Percentiles rank a stretch among this genome's conserved stretches.
phyloP scores from a whole-genome alignment of 2,113 vertebrate genomes.

The Sula dactylatra region DNA sequence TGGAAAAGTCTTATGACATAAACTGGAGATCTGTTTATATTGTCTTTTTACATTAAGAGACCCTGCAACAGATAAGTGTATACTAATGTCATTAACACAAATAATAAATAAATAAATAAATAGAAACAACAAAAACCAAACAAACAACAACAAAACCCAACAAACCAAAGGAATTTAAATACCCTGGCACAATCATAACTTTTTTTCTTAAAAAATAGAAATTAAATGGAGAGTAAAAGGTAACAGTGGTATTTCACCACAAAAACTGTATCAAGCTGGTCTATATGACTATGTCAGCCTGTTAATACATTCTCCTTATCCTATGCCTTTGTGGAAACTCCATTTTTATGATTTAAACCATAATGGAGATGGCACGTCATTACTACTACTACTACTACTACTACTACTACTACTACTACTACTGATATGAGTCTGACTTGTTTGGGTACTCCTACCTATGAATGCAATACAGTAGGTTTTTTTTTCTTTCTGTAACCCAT shows the following conservation, averaged over 20 bases:
- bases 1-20: neutral
- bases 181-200: neutral
- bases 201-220: neutral
- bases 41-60: neutral
- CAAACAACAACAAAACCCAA: neutral
- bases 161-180: neutral
- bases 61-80: neutral
- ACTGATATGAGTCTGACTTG: neutral
- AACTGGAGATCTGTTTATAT: neutral
- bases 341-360: neutral
- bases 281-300: neutral
- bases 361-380: neutral
- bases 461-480: neutral
- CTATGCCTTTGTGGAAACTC: neutral
- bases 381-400: neutral
- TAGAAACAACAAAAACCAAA: no score
- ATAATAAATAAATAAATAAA: no score
- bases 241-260: neutral
- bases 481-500: neutral
- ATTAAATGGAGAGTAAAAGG: neutral
- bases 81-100: neutral
- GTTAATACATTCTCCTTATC: neutral
- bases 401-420: neutral
- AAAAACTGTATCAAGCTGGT: neutral
- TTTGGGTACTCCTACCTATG: neutral